These are phyloP conservation scores for Cephus pulcher DNA, from an alignment of 2,888 invertebrate species.

Conservation along the genomic window DNA sequence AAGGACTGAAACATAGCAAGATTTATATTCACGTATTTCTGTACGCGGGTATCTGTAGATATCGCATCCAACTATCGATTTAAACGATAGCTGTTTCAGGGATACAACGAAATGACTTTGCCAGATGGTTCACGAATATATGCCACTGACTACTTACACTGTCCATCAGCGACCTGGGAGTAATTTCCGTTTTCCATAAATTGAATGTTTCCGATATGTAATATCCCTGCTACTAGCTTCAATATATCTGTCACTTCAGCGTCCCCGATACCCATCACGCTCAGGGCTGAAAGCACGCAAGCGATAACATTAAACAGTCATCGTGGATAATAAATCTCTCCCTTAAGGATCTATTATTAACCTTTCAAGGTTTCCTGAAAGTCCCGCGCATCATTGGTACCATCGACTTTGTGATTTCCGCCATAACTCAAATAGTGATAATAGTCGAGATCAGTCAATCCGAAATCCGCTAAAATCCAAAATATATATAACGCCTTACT, in stretches of 20 bases:
- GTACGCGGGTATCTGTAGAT: too few species aligned
- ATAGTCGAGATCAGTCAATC: constrained; percentile 71
- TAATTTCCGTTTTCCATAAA: constrained; percentile 71
- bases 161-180: constrained; percentile 70
- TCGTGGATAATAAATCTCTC: not conserved
- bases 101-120: not conserved
- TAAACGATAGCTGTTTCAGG: not conserved
- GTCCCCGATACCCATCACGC: constrained; percentile 72
- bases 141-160: constrained; percentile 66
- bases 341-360: constrained; percentile 28
- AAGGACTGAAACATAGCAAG: constrained; percentile 66
- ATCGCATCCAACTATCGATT: too few species aligned
- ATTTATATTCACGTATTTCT: not conserved
- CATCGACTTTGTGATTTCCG: constrained; percentile 71
- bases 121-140: not conserved
- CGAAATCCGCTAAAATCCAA: constrained; percentile 68
- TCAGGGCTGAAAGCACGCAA: constrained; percentile 67
- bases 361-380: constrained; percentile 73
- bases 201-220: constrained; percentile 74
- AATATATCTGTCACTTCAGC: constrained; percentile 70
- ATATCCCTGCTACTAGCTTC: constrained; percentile 71
- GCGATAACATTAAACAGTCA: not conserved
- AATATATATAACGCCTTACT: not conserved
- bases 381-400: constrained; percentile 74
- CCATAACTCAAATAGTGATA: constrained; percentile 74